Percentiles rank a stretch among this genome's conserved stretches.
phyloP scores from a whole-genome alignment of 2,113 vertebrate species.

The Mastomys coucha region DNA sequence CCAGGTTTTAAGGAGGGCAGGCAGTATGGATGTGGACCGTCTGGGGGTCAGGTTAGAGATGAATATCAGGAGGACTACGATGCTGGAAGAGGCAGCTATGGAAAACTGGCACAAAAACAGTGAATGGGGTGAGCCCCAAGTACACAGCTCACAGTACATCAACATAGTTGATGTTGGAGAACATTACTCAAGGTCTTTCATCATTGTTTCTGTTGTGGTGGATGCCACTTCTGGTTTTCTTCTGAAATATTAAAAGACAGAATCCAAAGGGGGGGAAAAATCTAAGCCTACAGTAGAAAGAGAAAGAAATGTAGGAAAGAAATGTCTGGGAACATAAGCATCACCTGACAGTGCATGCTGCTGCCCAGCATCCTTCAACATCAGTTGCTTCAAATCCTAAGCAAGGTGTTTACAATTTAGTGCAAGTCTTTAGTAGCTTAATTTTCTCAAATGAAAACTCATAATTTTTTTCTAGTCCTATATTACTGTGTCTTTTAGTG shows the following conservation, averaged over 20 bases:
- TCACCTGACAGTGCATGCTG: not conserved
- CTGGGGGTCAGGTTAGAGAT: slow-evolving; percentile 94
- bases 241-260: slow-evolving; percentile 69
- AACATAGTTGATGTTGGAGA: not conserved
- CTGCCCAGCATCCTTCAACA: not conserved
- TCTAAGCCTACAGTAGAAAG: too few relatives aligned
- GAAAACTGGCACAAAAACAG: slow-evolving; percentile 90
- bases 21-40: slow-evolving; percentile 93
- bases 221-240: slow-evolving; percentile 47
- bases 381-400: not conserved
- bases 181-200: slow-evolving; percentile 44
- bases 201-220: not conserved
- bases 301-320: not conserved
- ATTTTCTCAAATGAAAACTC: not conserved
- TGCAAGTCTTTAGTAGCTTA: not conserved
- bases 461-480: not conserved
- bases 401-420: not conserved
- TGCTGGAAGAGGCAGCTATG: slow-evolving; percentile 92
- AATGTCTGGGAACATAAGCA: not conserved
- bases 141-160: not conserved
- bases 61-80: slow-evolving; percentile 92
- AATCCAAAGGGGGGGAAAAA: too few relatives aligned
- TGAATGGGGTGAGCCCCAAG: slow-evolving; percentile 76
- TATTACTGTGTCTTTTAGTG: not conserved
- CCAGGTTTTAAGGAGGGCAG: slow-evolving; percentile 94